Conservation (phyloP, 2,888 invertebrate species). For the Heliconius ethilla region DNA sequence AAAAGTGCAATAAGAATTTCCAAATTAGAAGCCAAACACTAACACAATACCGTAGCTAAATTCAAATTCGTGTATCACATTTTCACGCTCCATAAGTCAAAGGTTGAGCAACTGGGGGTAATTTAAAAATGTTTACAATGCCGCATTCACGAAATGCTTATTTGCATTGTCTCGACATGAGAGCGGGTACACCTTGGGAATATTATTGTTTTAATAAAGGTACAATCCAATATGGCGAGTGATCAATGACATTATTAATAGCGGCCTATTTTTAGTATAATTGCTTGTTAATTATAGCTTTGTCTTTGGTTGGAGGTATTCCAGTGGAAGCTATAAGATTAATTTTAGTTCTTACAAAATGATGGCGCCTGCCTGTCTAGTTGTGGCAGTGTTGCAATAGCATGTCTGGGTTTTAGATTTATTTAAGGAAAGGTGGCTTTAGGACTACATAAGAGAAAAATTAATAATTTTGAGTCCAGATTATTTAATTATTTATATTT, state of each 20-base stretch:
- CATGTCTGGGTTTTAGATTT: not conserved
- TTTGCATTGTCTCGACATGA: constrained; percentile 34
- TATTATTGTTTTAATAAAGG: constrained; percentile 23
- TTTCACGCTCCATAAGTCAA: constrained; percentile 26
- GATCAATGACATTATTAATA: constrained; percentile 22
- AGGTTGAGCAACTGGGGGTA: constrained; percentile 26
- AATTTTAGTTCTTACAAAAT: not conserved
- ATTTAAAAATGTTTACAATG: constrained; percentile 33
- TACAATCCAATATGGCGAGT: constrained; percentile 15
- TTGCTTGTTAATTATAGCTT: not conserved
- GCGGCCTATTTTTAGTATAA: constrained; percentile 1
- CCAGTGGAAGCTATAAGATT: not conserved
- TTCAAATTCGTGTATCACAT: constrained; percentile 11
- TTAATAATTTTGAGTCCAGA: not conserved
- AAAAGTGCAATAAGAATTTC: not conserved
- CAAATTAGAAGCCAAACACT: not conserved
- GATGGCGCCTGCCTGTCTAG: constrained; percentile 1
- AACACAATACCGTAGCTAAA: not conserved
- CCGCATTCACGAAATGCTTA: constrained; percentile 29
- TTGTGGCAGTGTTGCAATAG: not conserved
- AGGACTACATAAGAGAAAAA: too few relatives aligned
- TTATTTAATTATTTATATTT: not conserved
- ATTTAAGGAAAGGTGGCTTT: not conserved
- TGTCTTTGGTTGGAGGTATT: not conserved
- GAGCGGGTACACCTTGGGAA: constrained; percentile 34